phyloP scores from a whole-genome alignment of 1,140 invertebrate species.

The Drosophila navojoa region DNA sequence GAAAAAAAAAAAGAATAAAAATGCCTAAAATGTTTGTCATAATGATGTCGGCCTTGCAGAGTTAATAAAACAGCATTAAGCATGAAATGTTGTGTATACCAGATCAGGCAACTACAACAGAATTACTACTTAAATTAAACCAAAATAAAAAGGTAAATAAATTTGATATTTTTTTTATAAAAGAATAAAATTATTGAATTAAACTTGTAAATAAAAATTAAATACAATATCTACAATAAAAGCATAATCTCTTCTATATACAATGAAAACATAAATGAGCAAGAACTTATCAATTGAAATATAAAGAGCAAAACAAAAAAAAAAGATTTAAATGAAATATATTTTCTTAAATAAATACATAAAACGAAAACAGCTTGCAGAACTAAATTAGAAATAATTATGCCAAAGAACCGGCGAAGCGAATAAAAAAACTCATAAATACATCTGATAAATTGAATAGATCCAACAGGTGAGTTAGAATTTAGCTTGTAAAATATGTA shows the following conservation, averaged over 20 bases:
- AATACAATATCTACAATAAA: conserved; percentile 57
- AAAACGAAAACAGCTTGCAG: conserved; percentile 26
- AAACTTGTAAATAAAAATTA: conserved; percentile 69
- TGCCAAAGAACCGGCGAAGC: conserved; percentile 45
- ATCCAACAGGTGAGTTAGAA: conserved; percentile 38
- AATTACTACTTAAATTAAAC: conserved; percentile 20
- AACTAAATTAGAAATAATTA: conserved; percentile 30
- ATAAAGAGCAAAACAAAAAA: conserved; percentile 35
- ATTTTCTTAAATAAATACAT: conserved; percentile 43
- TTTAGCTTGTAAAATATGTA: conserved; percentile 20
- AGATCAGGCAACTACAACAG: conserved; percentile 48
- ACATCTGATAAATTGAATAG: conserved; percentile 1
- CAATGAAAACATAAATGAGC: conserved; percentile 17
- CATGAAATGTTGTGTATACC: conserved; percentile 50
- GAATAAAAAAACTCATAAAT: conserved; percentile 11
- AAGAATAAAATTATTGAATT: conserved; percentile 48
- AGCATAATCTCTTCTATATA: conserved; percentile 72
- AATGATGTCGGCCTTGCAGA: conserved; percentile 55
- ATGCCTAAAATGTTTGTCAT: conserved; percentile 57
- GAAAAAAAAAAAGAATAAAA: conserved; percentile 45
- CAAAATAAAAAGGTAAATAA: conserved; percentile 30
- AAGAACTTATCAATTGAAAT: conserved; percentile 52
- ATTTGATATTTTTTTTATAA: conserved; percentile 68
- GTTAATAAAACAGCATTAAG: conserved; percentile 27
- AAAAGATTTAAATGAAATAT: conserved; percentile 29